Base-by-base conservation (phyloP, 2,888 invertebrate species). In the Ommatoiulus sabulosus region DNA sequence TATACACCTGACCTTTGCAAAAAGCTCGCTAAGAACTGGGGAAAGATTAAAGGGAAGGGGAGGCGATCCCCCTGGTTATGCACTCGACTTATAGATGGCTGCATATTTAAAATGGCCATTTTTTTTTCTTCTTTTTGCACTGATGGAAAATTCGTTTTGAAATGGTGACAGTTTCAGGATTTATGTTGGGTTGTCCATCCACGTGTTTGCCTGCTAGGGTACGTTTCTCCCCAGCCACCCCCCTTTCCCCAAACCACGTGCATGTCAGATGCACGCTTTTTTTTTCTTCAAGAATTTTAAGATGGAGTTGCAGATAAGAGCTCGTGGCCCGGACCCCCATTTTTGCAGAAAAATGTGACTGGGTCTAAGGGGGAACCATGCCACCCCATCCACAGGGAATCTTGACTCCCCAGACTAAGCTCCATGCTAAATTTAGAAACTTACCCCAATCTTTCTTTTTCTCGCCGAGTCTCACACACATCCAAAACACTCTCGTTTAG, bases 131-230 rank as follows among this genome's bases (percentile, higher is more conserved):
- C 8, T 84, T 84, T 86, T 84, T 84, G n/a, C 20, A 20, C 48
- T 86, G 86, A 46, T 46, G 86, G 86, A 48, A 86, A 86, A 46
- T 86, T 86, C 48, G 86, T 86, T 44, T 80, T 24, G 44, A 44
- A 86, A 86, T 86, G 86, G 86, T 86, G 86, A 86, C 86, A 86
- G 86, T 48, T 86, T 20, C 10, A 86, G 86, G 86, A 86, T 86
- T 86, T 86, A 86, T 86, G 86, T 46, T 48, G 20, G 86, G 86
- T 86, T 46, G 44, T 44, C 86, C 86, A 86, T 86, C 86, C 86
- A 86, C 86, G 86, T 86, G 86, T 86, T 86, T 44, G 86, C 86
- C 86, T 48, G 85, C 85, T 35, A 44, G 86, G 86, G 86, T 44
- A 86, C 46, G 17, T 43, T 85, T 80, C 15, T 86, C 44, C 48